Conservation (phyloP, 2,888 invertebrate species). For the Cataglyphis rosenhaueri region DNA sequence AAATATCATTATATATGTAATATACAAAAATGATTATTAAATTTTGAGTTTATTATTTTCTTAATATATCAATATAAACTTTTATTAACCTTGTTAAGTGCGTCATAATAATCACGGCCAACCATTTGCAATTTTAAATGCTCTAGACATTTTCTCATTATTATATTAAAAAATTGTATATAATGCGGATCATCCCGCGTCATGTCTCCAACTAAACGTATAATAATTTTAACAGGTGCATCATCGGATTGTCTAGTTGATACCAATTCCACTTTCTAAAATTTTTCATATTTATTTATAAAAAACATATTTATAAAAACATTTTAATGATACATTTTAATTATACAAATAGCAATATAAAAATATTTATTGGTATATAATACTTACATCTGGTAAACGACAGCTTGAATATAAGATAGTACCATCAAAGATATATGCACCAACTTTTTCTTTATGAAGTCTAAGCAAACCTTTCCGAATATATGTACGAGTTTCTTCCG, state of each 20-base stretch:
- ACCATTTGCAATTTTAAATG: conserved; percentile 89
- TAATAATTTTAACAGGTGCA: conserved; percentile 87
- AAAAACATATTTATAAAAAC: not conserved
- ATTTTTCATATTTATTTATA: conserved; percentile 31
- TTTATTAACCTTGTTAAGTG: conserved; percentile 87
- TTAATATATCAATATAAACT: not conserved
- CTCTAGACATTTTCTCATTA: conserved; percentile 90
- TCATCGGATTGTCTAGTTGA: conserved; percentile 87
- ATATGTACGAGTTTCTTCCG: conserved; percentile 89
- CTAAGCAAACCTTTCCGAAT: conserved; percentile 88
- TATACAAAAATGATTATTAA: not conserved
- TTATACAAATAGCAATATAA: not conserved
- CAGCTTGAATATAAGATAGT: conserved; percentile 89
- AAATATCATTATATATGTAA: not conserved
- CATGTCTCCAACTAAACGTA: conserved; percentile 88
- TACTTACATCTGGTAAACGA: conserved; percentile 84
- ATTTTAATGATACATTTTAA: not conserved
- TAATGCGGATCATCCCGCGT: conserved; percentile 89
- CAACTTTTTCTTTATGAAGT: conserved; percentile 87
- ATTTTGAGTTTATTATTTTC: not conserved
- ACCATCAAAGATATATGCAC: conserved; percentile 92
- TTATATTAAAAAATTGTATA: conserved; percentile 90
- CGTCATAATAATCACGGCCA: conserved; percentile 91
- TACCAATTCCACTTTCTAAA: conserved; percentile 88
- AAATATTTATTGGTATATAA: not conserved